Base-by-base conservation (phyloP, 1,140 invertebrate species). In the Batillaria attramentaria region DNA sequence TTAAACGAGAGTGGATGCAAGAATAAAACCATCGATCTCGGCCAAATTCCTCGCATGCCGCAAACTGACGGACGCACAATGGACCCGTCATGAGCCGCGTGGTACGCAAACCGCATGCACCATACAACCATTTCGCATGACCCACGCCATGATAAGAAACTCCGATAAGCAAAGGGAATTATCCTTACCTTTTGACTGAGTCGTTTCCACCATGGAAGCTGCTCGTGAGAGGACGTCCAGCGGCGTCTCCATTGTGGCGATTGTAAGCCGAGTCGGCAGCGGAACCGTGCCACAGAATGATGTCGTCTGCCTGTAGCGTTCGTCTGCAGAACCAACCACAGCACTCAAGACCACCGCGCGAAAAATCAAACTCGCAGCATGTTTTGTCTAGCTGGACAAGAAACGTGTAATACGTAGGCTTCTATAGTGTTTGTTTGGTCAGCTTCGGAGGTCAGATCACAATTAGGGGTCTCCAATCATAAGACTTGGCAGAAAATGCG, bases 211-310 rank as follows among this genome's bases (percentile, higher is more conserved):
- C 95, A 97, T 96, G n/a, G 95, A 96, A 37, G 96, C 96, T 77
- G 96, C 96, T 88, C 95, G 93, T 72, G 95, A 96, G 81, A 97
- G 92, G 84, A 97, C 95, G 88, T 97, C 96, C 88, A 97, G 91
- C 76, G 96, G 95, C 80, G 95, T 95, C 92, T 97, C 96, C 89
- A 95, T 85, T 39, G 54, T 75, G 54, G 57, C 33, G 31, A 62
- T n/a, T 62, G 54, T 62, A 46, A 41, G 73, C 50, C 28, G 57
- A 75, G 20, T 41, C 73, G 57, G 73, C 57, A 60, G 39, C 73
- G 39, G 73, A 75, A 75, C 73, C 18, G 54, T 41, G 54, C 60
- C 60, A 57, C 72, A 60, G 72, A n/a, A n/a, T n/a, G n/a, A 65
- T 65, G 73, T 75, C 73, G 73, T 75, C 73, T 75, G 73, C 73